Base-by-base conservation (phyloP, 2,888 invertebrate genomes). In the Aphodius granarius region DNA sequence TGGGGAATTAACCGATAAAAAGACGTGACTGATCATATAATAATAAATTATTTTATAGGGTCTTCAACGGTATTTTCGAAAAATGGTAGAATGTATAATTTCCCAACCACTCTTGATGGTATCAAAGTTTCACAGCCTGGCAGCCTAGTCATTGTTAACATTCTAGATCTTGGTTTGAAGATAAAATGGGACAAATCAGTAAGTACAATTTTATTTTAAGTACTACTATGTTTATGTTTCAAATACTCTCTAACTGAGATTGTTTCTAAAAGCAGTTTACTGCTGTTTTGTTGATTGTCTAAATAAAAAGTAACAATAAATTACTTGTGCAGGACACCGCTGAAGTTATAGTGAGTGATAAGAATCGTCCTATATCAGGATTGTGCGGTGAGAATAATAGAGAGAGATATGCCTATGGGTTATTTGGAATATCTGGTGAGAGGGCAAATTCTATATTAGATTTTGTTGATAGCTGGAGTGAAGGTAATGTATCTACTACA, bases 401-500 rank as follows among this genome's bases (percentile, higher is more conserved):
- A 21, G 13, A 13, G 2, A 9, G 68, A n/a, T 21, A 19, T 21
- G n/a, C 20, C 19, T 68, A 20, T 68, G 21, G 68, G 19, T n/a
- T 21, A 20, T 17, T 65, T 5, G 19, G 17, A 22, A 68, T 5
- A 20, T n/a, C 20, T 20, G 68, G 68, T 9, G 68, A n/a, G n/a
- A 68, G 13, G n/a, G n/a, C 68, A 5, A n/a, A n/a, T 21, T 19
- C 18, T 68, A 9, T 2, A 19, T 5, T 68, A 20, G 15, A 19
- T 21, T 68, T 68, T 68, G 68, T 21, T 20, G 21, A 68, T 20
- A 68, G 68, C n/a, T 68, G 68, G 68, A 68, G 68, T 68, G 16
- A 21, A 68, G 68, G 68, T 68, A 68, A 1, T n/a, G n/a, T n/a
- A n/a, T n/a, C n/a, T n/a, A n/a, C n/a, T n/a, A n/a, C n/a, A n/a